Conservation (phyloP, 2,888 invertebrate genomes). For the Rhagium mordax region DNA sequence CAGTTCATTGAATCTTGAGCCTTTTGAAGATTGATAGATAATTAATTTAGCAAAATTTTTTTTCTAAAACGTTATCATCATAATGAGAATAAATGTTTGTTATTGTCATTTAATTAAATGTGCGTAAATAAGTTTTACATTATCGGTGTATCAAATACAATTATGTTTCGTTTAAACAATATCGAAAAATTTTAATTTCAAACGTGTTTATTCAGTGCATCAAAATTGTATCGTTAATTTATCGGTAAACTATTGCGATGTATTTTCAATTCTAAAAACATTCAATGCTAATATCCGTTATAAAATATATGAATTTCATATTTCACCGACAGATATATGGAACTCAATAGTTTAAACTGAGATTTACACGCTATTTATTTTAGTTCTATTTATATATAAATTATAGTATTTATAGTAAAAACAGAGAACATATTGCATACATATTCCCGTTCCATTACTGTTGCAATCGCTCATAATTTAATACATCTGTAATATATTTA, state of each 20-base stretch:
- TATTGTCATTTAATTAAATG: too few relatives aligned
- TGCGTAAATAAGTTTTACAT: too few relatives aligned
- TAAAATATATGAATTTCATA: not conserved
- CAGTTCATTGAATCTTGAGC: too few relatives aligned
- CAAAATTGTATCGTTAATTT: too few relatives aligned
- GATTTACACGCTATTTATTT: conserved; percentile 23
- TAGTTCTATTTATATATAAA: conserved; percentile 35
- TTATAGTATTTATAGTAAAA: conserved; percentile 38
- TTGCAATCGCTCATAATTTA: not conserved
- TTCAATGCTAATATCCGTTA: not conserved
- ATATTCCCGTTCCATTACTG: conserved; percentile 11
- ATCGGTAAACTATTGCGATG: not conserved
- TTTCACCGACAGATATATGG: conserved; percentile 12
- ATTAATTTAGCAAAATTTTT: too few relatives aligned
- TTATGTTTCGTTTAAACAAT: too few relatives aligned
- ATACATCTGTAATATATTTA: conserved; percentile 1
- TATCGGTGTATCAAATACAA: too few relatives aligned
- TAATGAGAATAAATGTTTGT: too few relatives aligned
- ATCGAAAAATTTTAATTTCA: not conserved
- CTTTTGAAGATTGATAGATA: too few relatives aligned
- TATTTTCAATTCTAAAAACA: not conserved
- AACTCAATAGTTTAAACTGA: not conserved
- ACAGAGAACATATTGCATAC: not conserved
- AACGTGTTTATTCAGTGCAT: not conserved
- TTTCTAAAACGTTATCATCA: too few relatives aligned